A percentile compares a stretch with the other conserved stretches of the same genome.
Conservation (phyloP, 2,888 invertebrate genomes). For the Cantharis lateralis region DNA sequence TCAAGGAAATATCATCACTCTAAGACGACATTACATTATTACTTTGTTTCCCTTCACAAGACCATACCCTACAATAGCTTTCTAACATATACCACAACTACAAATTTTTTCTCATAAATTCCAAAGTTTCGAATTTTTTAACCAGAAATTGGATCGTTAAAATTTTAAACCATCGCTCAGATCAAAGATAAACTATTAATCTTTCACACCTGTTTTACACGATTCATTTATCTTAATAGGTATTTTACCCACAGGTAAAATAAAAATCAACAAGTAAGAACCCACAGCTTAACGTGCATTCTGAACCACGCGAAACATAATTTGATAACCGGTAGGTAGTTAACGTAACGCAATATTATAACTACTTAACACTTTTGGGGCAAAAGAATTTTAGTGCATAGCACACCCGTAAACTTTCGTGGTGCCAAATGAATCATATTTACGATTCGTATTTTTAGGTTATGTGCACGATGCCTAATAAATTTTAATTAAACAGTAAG, state of each 20-base stretch:
- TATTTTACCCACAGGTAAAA: neutral
- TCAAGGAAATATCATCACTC: slow-evolving; percentile 28
- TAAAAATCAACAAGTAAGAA: no score
- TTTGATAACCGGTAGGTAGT: no score
- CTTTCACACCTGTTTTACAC: neutral
- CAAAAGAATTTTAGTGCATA: neutral
- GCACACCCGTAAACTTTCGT: no score
- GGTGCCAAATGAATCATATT: neutral
- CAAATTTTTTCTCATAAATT: neutral
- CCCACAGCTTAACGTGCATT: no score
- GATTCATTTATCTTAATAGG: neutral
- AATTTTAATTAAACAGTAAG: neutral
- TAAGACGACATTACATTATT: slow-evolving; percentile 2
- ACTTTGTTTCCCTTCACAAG: neutral
- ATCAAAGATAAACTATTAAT: neutral
- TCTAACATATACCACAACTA: neutral
- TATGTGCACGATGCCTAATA: neutral
- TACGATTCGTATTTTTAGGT: neutral
- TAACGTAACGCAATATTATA: no score
- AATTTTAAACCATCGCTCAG: neutral
- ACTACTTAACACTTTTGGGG: neutral
- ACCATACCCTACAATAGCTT: neutral
- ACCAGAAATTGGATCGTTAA: neutral
- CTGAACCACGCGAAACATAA: no score
- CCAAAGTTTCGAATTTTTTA: neutral